A percentile compares a stretch with the other conserved stretches of the same genome.
Evolutionary conservation across 2,113 vertebrate genomes (phyloP).

Genomic region (Taxidea taxus): DNA sequence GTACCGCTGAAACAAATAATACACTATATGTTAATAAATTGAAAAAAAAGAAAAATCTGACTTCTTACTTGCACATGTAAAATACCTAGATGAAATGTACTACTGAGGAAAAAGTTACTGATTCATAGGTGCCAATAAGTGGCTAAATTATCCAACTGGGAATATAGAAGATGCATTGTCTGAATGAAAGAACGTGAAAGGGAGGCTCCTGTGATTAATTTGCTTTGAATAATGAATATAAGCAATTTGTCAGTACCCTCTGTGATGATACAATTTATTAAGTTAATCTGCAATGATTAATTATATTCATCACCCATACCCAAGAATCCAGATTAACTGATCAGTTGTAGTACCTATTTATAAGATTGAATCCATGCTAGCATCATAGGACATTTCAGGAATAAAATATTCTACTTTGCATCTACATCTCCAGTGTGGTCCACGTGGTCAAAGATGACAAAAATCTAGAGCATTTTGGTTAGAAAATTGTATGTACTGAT

Average conservation of each 20-base stretch:
- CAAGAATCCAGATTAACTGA: slow-evolving; percentile 32
- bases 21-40: no score
- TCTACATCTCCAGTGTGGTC: background rate
- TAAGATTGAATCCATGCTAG: background rate
- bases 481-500: background rate
- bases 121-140: background rate
- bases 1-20: no score
- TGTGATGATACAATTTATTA: background rate
- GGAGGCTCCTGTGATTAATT: background rate
- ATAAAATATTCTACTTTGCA: background rate
- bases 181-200: background rate
- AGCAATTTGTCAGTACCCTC: background rate
- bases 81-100: background rate
- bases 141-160: background rate
- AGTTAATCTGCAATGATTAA: background rate
- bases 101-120: background rate
- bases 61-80: background rate
- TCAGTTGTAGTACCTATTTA: background rate
- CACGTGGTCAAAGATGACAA: background rate
- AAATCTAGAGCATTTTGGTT: background rate
- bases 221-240: slow-evolving; percentile 14
- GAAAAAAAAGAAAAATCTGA: background rate
- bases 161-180: background rate
- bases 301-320: background rate
- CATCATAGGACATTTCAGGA: background rate